phyloP scores from a whole-genome alignment of 2,113 vertebrate species.

The Tichodroma muraria region DNA sequence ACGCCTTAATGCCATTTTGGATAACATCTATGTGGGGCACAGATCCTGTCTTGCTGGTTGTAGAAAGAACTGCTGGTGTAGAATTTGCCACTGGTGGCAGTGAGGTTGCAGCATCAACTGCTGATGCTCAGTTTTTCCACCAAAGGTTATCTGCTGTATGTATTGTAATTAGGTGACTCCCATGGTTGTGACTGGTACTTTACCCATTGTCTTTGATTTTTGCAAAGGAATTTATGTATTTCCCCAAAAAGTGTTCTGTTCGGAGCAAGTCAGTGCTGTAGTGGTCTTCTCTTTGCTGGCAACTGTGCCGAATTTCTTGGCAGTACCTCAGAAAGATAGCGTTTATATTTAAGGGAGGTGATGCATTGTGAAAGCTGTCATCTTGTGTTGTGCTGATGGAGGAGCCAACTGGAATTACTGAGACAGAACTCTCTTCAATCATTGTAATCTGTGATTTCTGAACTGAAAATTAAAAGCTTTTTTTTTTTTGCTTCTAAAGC shows the following conservation, averaged over 20 bases:
- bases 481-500: not conserved
- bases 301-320: conserved; percentile 45
- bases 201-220: not conserved
- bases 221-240: not conserved
- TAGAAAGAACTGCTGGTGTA: not conserved
- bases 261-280: not conserved
- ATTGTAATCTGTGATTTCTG: conserved; percentile 25
- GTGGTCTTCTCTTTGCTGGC: not conserved
- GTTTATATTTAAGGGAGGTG: conserved; percentile 11
- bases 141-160: not conserved
- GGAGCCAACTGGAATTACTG: conserved; percentile 21
- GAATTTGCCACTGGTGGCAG: not conserved
- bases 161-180: not conserved
- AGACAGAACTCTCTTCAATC: conserved; percentile 4
- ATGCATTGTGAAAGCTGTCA: conserved; percentile 58
- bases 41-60: not conserved
- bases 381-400: conserved; percentile 17
- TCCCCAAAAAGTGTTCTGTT: not conserved
- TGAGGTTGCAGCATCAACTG: not conserved
- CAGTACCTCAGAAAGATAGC: conserved; percentile 21
- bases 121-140: not conserved
- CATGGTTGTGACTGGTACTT: not conserved
- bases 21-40: not conserved
- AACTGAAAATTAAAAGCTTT: not conserved
- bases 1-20: not conserved